Percentiles rank a stretch among this genome's conserved stretches.
Conservation (phyloP, 2,888 invertebrate species). For the Meiosimyza platycephala region DNA sequence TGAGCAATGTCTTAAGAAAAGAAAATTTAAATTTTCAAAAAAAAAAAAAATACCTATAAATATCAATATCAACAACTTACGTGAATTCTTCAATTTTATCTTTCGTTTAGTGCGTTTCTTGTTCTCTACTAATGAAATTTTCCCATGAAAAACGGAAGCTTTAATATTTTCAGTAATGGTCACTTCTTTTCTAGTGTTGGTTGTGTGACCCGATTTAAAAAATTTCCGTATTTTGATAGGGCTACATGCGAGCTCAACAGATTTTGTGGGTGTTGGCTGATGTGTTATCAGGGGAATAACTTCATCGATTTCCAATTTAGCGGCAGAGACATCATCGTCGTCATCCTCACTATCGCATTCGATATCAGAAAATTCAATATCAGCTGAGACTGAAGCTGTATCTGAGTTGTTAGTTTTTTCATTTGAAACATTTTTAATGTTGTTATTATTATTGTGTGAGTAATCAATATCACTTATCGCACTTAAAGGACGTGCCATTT, state of each 20-base stretch:
- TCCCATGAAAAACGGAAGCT: constrained; percentile 60
- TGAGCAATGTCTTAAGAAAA: too few species aligned
- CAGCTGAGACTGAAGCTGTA: constrained; percentile 13
- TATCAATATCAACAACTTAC: constrained; percentile 33
- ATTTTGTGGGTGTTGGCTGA: constrained; percentile 37
- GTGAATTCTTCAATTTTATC: constrained; percentile 39
- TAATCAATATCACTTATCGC: constrained; percentile 48
- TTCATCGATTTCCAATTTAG: constrained; percentile 45
- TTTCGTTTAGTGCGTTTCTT: constrained; percentile 47
- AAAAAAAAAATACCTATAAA: not conserved
- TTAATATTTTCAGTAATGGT: constrained; percentile 60
- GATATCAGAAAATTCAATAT: constrained; percentile 54
- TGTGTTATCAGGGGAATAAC: constrained; percentile 52
- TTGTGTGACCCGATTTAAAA: constrained; percentile 59
- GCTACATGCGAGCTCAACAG: constrained; percentile 36
- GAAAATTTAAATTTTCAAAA: not conserved
- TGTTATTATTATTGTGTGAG: constrained; percentile 46
- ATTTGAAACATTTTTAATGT: not conserved
- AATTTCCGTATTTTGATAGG: constrained; percentile 56
- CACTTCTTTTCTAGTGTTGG: constrained; percentile 58
- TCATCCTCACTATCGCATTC: constrained; percentile 49
- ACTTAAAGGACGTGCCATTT: constrained; percentile 62
- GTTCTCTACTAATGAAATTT: constrained; percentile 53
- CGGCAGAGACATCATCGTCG: constrained; percentile 34
- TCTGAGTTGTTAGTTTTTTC: constrained; percentile 18